Evolutionary conservation across 2,797 vertebrate genomes (phyloP), one percentile per base, ranked within the genome.

Genomic region (Microctenopoma stevenorrisi): DNA sequence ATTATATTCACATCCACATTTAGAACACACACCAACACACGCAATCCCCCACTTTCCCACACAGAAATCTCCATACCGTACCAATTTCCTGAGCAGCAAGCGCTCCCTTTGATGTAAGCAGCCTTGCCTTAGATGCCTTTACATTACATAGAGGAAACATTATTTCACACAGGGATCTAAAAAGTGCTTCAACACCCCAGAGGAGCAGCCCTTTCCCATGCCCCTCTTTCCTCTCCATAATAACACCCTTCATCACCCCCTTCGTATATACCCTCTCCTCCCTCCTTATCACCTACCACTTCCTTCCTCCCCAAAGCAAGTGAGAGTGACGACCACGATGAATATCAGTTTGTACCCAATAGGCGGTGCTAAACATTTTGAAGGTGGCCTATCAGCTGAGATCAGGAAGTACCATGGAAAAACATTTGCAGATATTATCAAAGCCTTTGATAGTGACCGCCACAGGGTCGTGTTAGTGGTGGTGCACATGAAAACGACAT

Each of bases 251-350:
- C 87, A 85, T 85, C 87, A 72, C 72, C 70, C 77, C 55, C 54
- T 74, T 79, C 72, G 63, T 61, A 37, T 66, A 40, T 70, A 54
- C 76, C 56, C 68, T 14, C 37, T 64, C 68, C 79, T 74, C 81
- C 72, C 70, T 68, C 65, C 89, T 92, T 94, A 93, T 93, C 90
- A 83, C 82, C 84, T 73, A 40, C 40, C 67, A 15, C 69, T 88
- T 92, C 88, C 91, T 92, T 87, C 86, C 89, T 86, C 78, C 81
- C 64, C 30, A 28, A 18, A 66, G 81, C 26, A 43, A 86, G 87
- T 53, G 87, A 90, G 82, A 88, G 84, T 88, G 86, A 84, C 53
- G 51, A 55, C 74, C 66, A 8, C 1, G 83, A 90, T 84, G 79
- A 62, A 14, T 82, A 88, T 88, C 89, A 76, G 67, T 15, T 42